Evolutionary conservation across 2,113 vertebrate species (phyloP).

Genomic region (Gymnogyps californianus): DNA sequence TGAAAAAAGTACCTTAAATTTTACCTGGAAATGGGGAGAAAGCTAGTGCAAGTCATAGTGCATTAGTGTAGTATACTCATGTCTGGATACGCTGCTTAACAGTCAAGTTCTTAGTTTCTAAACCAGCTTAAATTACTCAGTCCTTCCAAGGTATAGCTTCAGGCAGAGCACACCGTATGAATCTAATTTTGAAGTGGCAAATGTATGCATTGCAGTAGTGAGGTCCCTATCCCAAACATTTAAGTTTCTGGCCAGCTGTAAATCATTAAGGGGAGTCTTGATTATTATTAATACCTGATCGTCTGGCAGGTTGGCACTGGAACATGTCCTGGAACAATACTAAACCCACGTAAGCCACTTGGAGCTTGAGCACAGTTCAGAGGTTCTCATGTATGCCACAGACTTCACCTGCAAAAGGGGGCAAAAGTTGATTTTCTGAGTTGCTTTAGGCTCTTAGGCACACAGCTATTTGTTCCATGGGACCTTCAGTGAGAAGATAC

Average conservation of each 20-base stretch:
- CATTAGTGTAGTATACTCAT: background rate
- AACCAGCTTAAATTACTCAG: background rate
- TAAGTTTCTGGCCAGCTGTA: conserved; percentile 36
- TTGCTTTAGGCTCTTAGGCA: background rate
- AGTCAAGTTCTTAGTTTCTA: conserved; percentile 15
- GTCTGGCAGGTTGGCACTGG: background rate
- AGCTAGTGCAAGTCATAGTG: background rate
- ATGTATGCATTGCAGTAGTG: conserved; percentile 5
- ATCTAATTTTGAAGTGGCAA: conserved; percentile 34
- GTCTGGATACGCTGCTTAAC: conserved; percentile 3
- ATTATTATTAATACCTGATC: conserved; percentile 46
- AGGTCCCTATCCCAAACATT: conserved; percentile 10
- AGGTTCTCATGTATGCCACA: background rate
- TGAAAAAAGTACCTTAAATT: background rate
- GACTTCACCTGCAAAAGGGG: background rate
- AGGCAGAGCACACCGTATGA: background rate
- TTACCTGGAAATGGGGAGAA: background rate
- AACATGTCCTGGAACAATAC: background rate
- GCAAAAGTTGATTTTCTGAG: background rate
- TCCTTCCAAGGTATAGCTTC: conserved; percentile 7
- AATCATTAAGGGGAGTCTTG: conserved; percentile 37
- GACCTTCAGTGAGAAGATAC: background rate
- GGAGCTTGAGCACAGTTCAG: background rate
- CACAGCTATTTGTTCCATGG: background rate
- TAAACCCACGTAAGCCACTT: background rate